Evolutionary conservation across 2,888 invertebrate genomes (phyloP).

Genomic region (Eretmocerus hayati): DNA sequence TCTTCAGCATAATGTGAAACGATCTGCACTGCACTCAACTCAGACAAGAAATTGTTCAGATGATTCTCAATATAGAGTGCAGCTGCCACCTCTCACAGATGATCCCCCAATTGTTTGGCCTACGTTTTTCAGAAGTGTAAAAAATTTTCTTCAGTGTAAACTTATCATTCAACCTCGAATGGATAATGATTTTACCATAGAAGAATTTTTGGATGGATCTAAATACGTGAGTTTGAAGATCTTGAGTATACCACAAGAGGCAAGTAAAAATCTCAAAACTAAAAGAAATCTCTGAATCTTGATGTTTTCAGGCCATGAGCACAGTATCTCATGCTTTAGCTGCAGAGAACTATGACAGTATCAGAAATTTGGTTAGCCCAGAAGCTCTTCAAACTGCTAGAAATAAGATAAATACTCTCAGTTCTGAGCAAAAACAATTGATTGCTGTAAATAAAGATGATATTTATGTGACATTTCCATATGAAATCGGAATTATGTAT

Average conservation of each 20-base stretch:
- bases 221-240: slow-evolving; percentile 25
- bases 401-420: slow-evolving; percentile 33
- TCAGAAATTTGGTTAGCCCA: slow-evolving; percentile 44
- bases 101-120: slow-evolving; percentile 5
- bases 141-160: background rate
- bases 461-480: slow-evolving; percentile 16
- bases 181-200: slow-evolving; percentile 43
- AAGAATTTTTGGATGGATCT: slow-evolving; percentile 41
- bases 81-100: slow-evolving; percentile 7
- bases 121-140: background rate
- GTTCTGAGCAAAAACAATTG: slow-evolving; percentile 24
- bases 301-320: slow-evolving; percentile 41
- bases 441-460: slow-evolving; percentile 21
- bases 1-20: background rate
- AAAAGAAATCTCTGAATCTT: background rate
- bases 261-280: too few relatives aligned
- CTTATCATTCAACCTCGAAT: slow-evolving; percentile 1
- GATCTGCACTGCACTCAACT: background rate
- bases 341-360: slow-evolving; percentile 42
- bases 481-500: slow-evolving; percentile 19
- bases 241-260: too few relatives aligned
- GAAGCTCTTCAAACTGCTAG: slow-evolving; percentile 42
- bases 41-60: background rate
- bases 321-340: slow-evolving; percentile 45
- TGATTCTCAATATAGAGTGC: background rate